Evolutionary conservation across 1,140 invertebrate genomes (phyloP), one percentile per base, ranked within the genome.

Genomic region (Brachionus asplanchnoidis): DNA sequence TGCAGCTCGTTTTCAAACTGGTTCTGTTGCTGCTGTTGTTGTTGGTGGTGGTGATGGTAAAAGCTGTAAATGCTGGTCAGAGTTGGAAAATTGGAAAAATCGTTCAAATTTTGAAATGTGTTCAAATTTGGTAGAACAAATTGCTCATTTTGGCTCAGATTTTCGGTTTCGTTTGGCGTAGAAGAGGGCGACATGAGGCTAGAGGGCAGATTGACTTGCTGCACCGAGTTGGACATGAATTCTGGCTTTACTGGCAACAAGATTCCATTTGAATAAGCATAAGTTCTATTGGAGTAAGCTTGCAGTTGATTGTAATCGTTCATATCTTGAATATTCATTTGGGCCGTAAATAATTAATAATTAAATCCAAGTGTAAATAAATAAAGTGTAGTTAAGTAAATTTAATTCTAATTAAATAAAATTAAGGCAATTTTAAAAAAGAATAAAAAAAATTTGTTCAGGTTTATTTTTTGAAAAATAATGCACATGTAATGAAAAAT

Each of bases 21-120:
- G 23, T 82, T 60, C 28, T 82, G 79, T 26, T 82, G 79, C n/a
- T 82, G 79, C 14, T 82, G 32, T 7, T 36, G 32, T 7, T 36
- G 32, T 7, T 36, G 32, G 5, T 36, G 32, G 26, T 28, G 26
- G 26, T 28, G 26, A 5, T 36, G 79, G 26, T 82, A 82, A 68
- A 82, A 82, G 60, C 53, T 82, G 53, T 82, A 82, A 65, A 82
- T 82, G 60, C 65, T 82, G 11, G 79, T 65, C 7, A 60, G 23
- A 28, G 79, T 68, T 26, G 79, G 79, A 68, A 65, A 82, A 26
- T 28, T 36, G 32, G n/a, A 36, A 77, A 77, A 77, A 50, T 77
- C 73, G 26, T 46, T 50, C 7, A 50, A 28, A 42, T 44, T 73
- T 42, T 73, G 68, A 40, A 73, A 73, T 40, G 28, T 73, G 42